Base-by-base conservation (phyloP, 2,888 invertebrate genomes). In the Cephus pygmeus region DNA sequence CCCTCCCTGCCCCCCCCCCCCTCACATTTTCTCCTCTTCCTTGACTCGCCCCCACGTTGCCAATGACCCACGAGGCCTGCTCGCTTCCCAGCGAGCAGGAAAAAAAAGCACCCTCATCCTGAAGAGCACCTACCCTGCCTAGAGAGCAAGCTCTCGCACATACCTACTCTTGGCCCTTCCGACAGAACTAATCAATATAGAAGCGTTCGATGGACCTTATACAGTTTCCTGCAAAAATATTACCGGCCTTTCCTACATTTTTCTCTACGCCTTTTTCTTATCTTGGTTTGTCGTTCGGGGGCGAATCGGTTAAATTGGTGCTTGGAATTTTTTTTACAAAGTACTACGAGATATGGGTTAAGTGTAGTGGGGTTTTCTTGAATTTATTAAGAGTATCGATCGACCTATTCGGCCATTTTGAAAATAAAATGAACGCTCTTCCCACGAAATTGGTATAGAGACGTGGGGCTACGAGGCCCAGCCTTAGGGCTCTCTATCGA, bases 181-280 rank as follows among this genome's bases (percentile, higher is more conserved):
- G 82, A 84, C 85, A 77, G 82, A 82, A 85, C 87, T 85, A 88
- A 88, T 88, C 88, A 87, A 88, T 88, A 88, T 82, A 79, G 77
- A 78, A 75, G 83, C 79, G 85, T 85, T 88, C 87, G 87, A 87
- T 86, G 87, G 85, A 87, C 87, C 86, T 11, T 75, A 86, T 87
- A 88, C 86, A 87, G 86, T 69, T 83, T 76, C 78, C 75, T 77
- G 80, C 85, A 88, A 88, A 87, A 87, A 74, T 82, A 80, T 81
- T 80, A 73, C 69, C 73, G 31, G 73, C 56, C 15, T 33, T 6
- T 40, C 40, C 15, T 40, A 1, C 15, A 15, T 40, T 40, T 40
- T 40, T 40, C 15, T 40, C 15, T 6, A 1, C 6, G 15, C 15
- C 15, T 1, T 40, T 40, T 15, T 4, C 40, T 40, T 15, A 15